phyloP scores from a whole-genome alignment of 2,797 vertebrate genomes.

The Takifugu rubripes region DNA sequence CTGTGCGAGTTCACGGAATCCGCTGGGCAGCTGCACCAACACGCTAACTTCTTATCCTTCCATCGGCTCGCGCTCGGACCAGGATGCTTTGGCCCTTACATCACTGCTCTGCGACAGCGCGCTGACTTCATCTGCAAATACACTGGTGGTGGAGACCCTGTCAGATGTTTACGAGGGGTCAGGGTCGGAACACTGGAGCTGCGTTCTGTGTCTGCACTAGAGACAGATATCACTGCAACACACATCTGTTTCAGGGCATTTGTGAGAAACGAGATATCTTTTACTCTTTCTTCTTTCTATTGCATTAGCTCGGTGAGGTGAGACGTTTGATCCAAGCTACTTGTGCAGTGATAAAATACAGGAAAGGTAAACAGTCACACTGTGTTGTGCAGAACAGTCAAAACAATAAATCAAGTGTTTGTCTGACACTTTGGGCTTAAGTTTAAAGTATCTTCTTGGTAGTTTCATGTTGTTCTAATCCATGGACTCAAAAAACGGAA shows the following conservation, averaged over 20 bases:
- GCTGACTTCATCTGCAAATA: slow-evolving; percentile 3
- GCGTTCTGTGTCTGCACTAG: neutral
- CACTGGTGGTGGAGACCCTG: slow-evolving; percentile 9
- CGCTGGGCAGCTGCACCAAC: slow-evolving; percentile 54
- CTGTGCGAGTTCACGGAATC: slow-evolving; percentile 32
- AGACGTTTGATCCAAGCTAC: too few relatives aligned
- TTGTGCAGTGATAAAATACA: too few relatives aligned
- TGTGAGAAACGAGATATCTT: slow-evolving; percentile 7
- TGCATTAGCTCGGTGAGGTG: too few relatives aligned
- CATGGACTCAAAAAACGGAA: too few relatives aligned
- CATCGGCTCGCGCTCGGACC: slow-evolving; percentile 6
- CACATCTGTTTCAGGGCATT: slow-evolving; percentile 32
- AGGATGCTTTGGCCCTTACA: slow-evolving; percentile 28
- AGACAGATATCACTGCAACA: slow-evolving; percentile 2
- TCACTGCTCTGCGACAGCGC: slow-evolving; percentile 36
- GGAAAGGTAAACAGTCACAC: too few relatives aligned
- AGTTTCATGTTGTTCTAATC: too few relatives aligned
- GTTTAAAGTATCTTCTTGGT: too few relatives aligned
- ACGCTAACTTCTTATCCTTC: slow-evolving; percentile 35
- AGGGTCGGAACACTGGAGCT: slow-evolving; percentile 6
- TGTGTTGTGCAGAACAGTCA: too few relatives aligned
- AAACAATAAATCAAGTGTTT: too few relatives aligned
- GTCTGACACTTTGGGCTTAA: too few relatives aligned
- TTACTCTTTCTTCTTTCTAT: too few relatives aligned
- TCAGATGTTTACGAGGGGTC: slow-evolving; percentile 16